phyloP scores from a whole-genome alignment of 2,113 vertebrate species.

The Danio rerio region DNA sequence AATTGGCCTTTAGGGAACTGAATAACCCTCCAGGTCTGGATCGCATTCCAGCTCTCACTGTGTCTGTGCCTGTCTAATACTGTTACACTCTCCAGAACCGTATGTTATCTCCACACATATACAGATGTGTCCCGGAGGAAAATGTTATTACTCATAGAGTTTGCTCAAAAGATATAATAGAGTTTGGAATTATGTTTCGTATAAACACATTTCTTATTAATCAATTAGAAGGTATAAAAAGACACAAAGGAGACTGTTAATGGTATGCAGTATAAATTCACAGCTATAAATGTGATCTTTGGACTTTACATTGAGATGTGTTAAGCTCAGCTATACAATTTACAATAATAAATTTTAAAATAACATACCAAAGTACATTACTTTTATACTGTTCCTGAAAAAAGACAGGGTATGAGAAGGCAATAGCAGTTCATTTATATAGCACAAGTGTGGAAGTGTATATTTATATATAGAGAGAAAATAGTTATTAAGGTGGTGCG shows the following conservation, averaged over 20 bases:
- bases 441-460: no score
- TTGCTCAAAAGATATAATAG: background rate
- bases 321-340: no score
- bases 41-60: constrained; percentile 69
- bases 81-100: constrained; percentile 48
- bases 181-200: background rate
- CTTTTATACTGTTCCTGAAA: no score
- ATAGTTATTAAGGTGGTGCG: no score
- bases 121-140: constrained; percentile 22
- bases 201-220: background rate
- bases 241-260: background rate
- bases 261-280: background rate
- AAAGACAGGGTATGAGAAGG: no score
- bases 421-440: no score
- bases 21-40: constrained; percentile 50
- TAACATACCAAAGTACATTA: no score
- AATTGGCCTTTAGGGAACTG: constrained; percentile 34
- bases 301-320: background rate
- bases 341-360: no score
- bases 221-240: background rate
- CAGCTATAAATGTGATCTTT: background rate
- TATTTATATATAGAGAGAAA: no score
- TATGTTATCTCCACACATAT: constrained; percentile 62
- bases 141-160: constrained; percentile 46
- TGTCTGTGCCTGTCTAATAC: constrained; percentile 71